Conservation (phyloP, 2,797 vertebrate genomes). For the Alcedo quadribrachys region DNA sequence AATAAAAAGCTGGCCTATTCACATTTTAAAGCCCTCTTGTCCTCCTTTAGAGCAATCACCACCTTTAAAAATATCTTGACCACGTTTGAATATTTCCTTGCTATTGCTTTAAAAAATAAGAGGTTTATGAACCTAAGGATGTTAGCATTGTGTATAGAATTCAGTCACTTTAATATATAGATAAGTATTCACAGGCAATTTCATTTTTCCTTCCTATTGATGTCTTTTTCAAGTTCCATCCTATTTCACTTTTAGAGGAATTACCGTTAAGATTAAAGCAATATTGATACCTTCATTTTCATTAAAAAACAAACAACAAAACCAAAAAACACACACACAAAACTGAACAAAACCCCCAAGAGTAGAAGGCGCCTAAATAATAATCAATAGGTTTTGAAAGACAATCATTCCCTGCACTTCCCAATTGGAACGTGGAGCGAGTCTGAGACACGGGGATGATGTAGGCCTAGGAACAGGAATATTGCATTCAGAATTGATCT, state of each 20-base stretch:
- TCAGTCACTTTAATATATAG: conserved; percentile 4
- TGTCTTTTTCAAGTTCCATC: conserved; percentile 12
- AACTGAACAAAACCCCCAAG: too few relatives aligned
- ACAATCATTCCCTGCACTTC: neutral
- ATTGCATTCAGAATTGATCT: conserved; percentile 50
- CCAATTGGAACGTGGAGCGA: neutral
- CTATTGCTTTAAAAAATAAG: neutral
- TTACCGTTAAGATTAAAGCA: conserved; percentile 15
- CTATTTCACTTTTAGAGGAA: conserved; percentile 19
- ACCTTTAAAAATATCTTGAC: conserved; percentile 23
- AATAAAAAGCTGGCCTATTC: conserved; percentile 66
- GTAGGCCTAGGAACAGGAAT: conserved; percentile 36
- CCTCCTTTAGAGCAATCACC: conserved; percentile 48
- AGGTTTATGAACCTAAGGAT: neutral
- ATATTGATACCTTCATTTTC: conserved; percentile 9
- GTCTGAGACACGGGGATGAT: neutral
- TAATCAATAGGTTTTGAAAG: conserved; percentile 46
- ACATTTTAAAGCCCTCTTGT: conserved; percentile 67
- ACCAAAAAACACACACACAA: neutral
- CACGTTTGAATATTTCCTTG: neutral
- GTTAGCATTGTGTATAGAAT: conserved; percentile 1
- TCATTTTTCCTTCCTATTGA: conserved; percentile 33
- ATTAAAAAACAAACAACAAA: neutral
- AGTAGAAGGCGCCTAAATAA: conserved; percentile 12
- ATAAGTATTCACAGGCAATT: conserved; percentile 6